Evolutionary conservation across 1,140 invertebrate species (phyloP), one percentile per base, ranked within the genome.

Genomic region (Pteromalus puparum): DNA sequence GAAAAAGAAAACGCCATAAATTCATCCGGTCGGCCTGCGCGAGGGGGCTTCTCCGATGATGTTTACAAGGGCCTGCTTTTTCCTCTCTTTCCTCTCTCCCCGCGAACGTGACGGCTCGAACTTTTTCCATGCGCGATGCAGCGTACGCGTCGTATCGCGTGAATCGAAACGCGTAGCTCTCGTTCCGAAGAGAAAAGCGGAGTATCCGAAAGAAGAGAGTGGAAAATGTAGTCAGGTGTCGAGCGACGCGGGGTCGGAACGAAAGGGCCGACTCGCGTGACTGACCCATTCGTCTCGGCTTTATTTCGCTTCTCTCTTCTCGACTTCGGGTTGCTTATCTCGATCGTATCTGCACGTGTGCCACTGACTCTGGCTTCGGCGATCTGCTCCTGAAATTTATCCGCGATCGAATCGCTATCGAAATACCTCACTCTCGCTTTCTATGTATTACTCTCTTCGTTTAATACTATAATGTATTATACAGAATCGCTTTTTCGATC

Each of bases 1-100:
- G 1, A 48, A 21, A 34, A 67, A 38, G 53, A 68, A 79, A 73
- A 79, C 10, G 21, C 34, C n/a, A 79, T 79, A 79, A 67, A 79
- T 79, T 79, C 53, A 79, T 79, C 28, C 18, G 15, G 9, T 6
- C 2, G 53, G 5, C 21, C 15, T 1, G 28, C 21, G 61, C 2
- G 34, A 24, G 42, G 21, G 10, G 13, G 18, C 18, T 67, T 42
- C 42, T 38, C 38, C 38, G 38, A 38, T 10, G 38, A 38, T 79
- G 30, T 42, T 67, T 79, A 78, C 53, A 67, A 65, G 9, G 9
- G 28, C 24, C 28, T 4, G 2, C 30, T 65, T 38, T 78, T 67
- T 67, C 53, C 9, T 78, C 30, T 67, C 61, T 67, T n/a, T 67
- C 61, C 61, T 10, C n/a, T 46, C 42, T n/a, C n/a, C n/a, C n/a